phyloP scores from a whole-genome alignment of 2,888 invertebrate genomes.

The Plusia festucae region DNA sequence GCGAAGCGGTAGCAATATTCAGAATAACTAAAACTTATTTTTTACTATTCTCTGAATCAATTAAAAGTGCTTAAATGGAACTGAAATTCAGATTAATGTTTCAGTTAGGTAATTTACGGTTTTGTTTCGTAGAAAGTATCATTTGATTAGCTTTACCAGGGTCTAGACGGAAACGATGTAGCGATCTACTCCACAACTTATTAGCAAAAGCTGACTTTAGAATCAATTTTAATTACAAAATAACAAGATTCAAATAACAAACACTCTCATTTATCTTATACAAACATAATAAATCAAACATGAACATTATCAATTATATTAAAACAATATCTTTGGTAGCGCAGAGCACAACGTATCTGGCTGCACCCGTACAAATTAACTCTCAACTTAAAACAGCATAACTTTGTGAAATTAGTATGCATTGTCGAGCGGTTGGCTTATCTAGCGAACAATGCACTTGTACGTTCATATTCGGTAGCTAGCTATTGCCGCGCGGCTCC shows the following conservation, averaged over 20 bases:
- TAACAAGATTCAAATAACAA: too few relatives aligned
- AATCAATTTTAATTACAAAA: too few relatives aligned
- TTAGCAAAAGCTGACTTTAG: too few relatives aligned
- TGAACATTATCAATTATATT: conserved; percentile 14
- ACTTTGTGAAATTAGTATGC: conserved; percentile 58
- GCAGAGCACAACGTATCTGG: not conserved
- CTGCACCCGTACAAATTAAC: conserved; percentile 42
- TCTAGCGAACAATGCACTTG: conserved; percentile 53
- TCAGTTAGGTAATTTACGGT: too few relatives aligned
- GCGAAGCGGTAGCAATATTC: not conserved
- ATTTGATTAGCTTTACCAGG: too few relatives aligned
- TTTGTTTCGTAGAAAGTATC: too few relatives aligned
- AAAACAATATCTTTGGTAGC: not conserved
- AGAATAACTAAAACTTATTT: not conserved
- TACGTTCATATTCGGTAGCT: conserved; percentile 46
- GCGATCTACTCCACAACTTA: too few relatives aligned
- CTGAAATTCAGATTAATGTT: too few relatives aligned
- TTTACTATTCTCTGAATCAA: too few relatives aligned
- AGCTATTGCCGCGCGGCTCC: conserved; percentile 12
- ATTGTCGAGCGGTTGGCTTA: conserved; percentile 53
- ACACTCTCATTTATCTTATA: too few relatives aligned
- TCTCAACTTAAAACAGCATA: conserved; percentile 49
- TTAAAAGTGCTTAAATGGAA: too few relatives aligned
- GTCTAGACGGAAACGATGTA: too few relatives aligned
- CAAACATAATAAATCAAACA: not conserved